Conservation (phyloP, 2,797 vertebrate genomes). For the Hippopotamyrus pictus region DNA sequence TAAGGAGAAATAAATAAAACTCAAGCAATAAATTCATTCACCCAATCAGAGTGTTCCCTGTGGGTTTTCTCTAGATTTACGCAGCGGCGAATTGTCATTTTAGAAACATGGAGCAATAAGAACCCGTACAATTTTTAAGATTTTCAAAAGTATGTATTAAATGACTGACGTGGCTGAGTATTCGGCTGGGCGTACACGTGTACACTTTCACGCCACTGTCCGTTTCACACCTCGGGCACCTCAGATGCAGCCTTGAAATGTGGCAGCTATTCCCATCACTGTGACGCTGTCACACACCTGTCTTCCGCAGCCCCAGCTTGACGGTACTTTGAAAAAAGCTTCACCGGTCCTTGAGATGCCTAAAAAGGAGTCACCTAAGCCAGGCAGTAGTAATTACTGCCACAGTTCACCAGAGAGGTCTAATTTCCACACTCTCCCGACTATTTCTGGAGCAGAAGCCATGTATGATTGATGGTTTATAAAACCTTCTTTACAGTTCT, state of each 20-base stretch:
- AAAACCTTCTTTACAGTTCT: slow-evolving; percentile 57
- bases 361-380: slow-evolving; percentile 47
- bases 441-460: slow-evolving; percentile 50
- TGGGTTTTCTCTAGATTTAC: slow-evolving; percentile 34
- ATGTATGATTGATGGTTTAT: slow-evolving; percentile 55
- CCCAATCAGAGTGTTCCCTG: slow-evolving; percentile 49
- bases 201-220: neutral
- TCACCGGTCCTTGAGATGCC: slow-evolving; percentile 25
- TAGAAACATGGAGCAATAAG: slow-evolving; percentile 29
- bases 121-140: slow-evolving; percentile 9
- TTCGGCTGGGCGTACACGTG: neutral
- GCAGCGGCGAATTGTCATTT: slow-evolving; percentile 30
- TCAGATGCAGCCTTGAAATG: neutral
- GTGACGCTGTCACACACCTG: neutral
- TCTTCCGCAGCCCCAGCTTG: slow-evolving; percentile 14
- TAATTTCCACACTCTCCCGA: slow-evolving; percentile 49
- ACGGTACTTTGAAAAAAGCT: slow-evolving; percentile 28
- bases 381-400: slow-evolving; percentile 52
- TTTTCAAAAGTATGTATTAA: slow-evolving; percentile 18
- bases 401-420: slow-evolving; percentile 51
- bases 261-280: neutral
- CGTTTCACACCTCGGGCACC: neutral
- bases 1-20: slow-evolving; percentile 49
- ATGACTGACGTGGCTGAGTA: neutral
- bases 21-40: slow-evolving; percentile 49